Conservation (phyloP, 2,113 vertebrate species). For the Sander lucioperca region DNA sequence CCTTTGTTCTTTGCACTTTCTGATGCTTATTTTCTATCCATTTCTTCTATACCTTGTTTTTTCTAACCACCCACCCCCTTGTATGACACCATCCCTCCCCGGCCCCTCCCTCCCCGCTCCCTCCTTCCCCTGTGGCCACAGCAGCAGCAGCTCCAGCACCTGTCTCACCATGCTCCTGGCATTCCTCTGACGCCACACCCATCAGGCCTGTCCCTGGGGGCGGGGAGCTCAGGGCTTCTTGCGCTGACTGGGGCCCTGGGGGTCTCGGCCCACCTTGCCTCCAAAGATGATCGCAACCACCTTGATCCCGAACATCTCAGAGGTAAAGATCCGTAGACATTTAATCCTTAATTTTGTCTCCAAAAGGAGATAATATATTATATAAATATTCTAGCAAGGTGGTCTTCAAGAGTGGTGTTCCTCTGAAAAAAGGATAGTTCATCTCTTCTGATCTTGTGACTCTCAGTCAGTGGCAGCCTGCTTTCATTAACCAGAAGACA, state of each 20-base stretch:
- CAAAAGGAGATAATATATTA: background rate
- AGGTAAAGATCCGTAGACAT: slow-evolving; percentile 78
- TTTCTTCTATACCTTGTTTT: slow-evolving; percentile 8
- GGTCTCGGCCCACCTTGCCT: slow-evolving; percentile 86
- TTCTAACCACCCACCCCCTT: slow-evolving; percentile 53
- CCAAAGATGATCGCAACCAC: slow-evolving; percentile 89
- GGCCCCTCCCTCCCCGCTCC: slow-evolving; percentile 1
- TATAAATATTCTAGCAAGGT: background rate
- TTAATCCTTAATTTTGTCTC: background rate
- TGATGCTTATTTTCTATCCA: slow-evolving; percentile 16
- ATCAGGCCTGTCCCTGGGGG: slow-evolving; percentile 85
- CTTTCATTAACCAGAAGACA: background rate
- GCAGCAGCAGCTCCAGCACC: slow-evolving; percentile 97
- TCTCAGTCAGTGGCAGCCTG: background rate
- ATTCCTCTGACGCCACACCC: slow-evolving; percentile 89
- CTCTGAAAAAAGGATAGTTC: background rate
- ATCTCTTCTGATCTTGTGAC: background rate
- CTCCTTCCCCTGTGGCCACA: slow-evolving; percentile 82
- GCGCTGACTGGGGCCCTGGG: slow-evolving; percentile 89
- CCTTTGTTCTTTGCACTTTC: slow-evolving; percentile 14
- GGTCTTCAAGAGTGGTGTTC: background rate
- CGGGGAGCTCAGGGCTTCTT: slow-evolving; percentile 87
- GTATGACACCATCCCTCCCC: background rate
- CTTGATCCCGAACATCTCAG: slow-evolving; percentile 85
- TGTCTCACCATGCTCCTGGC: slow-evolving; percentile 90